Percentiles rank a stretch among this genome's conserved stretches.
Conservation (phyloP, 2,888 invertebrate genomes). For the Chymomyza fuscimana region DNA sequence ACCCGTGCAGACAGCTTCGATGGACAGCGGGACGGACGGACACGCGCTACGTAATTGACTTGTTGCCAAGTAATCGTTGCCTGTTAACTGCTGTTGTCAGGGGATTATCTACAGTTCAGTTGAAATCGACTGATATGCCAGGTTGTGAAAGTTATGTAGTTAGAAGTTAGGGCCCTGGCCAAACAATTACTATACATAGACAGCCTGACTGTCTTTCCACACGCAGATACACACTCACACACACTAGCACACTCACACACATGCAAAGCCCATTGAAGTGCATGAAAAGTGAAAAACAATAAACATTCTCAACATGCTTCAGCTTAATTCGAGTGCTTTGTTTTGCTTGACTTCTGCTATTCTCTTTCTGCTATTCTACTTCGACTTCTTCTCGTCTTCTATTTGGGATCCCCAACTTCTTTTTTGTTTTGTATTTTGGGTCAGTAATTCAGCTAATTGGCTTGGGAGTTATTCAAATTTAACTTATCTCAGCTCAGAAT, state of each 20-base stretch:
- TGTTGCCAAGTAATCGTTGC: slow-evolving; percentile 75
- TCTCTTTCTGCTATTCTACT: slow-evolving; percentile 2
- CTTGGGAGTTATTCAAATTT: slow-evolving; percentile 37
- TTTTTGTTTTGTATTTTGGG: neutral
- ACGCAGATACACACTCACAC: slow-evolving; percentile 22
- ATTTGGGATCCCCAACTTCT: neutral
- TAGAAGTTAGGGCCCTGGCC: slow-evolving; percentile 5
- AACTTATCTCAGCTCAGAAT: slow-evolving; percentile 23
- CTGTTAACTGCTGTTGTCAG: slow-evolving; percentile 75
- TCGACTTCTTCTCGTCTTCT: slow-evolving; percentile 13
- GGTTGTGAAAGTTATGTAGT: neutral
- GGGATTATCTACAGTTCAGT: slow-evolving; percentile 74
- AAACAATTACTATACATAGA: slow-evolving; percentile 14
- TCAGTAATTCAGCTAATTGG: slow-evolving; percentile 53
- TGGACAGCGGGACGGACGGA: slow-evolving; percentile 15
- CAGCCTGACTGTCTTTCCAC: slow-evolving; percentile 23
- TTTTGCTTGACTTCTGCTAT: slow-evolving; percentile 26
- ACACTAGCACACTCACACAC: neutral
- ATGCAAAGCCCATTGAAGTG: slow-evolving; percentile 61
- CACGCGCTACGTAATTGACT: slow-evolving; percentile 60
- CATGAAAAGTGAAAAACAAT: slow-evolving; percentile 69
- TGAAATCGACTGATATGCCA: slow-evolving; percentile 56
- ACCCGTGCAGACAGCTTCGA: neutral
- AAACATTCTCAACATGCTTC: slow-evolving; percentile 33
- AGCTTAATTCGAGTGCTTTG: slow-evolving; percentile 52